phyloP scores from a whole-genome alignment of 2,888 invertebrate genomes.

The Clivina fossor region DNA sequence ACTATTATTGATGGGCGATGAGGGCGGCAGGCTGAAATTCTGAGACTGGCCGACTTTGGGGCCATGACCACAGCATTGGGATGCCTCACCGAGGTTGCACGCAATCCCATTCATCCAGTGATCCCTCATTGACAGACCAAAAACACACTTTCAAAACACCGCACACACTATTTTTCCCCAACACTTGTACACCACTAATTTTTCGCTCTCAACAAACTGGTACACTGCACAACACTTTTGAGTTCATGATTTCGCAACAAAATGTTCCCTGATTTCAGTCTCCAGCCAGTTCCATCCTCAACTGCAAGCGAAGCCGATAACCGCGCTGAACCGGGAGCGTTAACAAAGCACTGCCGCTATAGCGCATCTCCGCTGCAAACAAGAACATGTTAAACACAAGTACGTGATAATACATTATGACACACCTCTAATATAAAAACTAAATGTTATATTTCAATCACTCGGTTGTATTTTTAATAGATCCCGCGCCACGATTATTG shows the following conservation, averaged over 20 bases:
- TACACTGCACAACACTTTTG: constrained; percentile 15
- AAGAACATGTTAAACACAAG: too few relatives aligned
- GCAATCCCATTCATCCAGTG: constrained; percentile 57
- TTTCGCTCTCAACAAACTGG: constrained; percentile 17
- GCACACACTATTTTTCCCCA: constrained; percentile 1
- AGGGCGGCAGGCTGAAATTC: constrained; percentile 53
- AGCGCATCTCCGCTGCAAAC: too few relatives aligned
- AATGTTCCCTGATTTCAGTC: constrained; percentile 27
- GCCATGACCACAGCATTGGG: constrained; percentile 81
- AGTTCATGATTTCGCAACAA: neutral
- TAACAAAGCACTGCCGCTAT: constrained; percentile 35
- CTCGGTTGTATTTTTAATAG: too few relatives aligned
- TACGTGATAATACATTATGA: too few relatives aligned
- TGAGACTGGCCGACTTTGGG: constrained; percentile 68
- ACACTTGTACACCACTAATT: constrained; percentile 10
- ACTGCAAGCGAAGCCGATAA: constrained; percentile 19
- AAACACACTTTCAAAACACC: constrained; percentile 23
- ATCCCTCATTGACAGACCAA: constrained; percentile 38
- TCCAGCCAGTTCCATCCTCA: constrained; percentile 36
- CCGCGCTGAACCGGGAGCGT: constrained; percentile 27
- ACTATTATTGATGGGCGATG: constrained; percentile 38
- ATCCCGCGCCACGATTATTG: too few relatives aligned
- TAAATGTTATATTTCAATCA: too few relatives aligned
- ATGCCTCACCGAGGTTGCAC: constrained; percentile 59
- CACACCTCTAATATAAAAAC: too few relatives aligned